Percentiles rank a stretch among this genome's conserved stretches.
phyloP scores from a whole-genome alignment of 2,888 invertebrate species.

The Mesorhabditis sp. region DNA sequence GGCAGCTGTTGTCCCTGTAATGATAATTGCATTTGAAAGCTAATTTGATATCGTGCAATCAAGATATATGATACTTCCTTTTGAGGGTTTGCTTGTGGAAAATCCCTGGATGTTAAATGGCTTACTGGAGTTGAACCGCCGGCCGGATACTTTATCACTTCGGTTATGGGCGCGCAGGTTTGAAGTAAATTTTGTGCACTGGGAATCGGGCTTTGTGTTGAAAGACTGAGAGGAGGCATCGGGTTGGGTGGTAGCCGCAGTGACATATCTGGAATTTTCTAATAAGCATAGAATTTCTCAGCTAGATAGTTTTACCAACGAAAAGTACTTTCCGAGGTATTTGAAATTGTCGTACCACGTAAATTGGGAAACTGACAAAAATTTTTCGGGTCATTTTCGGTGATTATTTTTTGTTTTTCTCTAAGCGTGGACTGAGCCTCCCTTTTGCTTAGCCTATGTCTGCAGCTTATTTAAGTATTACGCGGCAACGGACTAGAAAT shows the following conservation, averaged over 20 bases:
- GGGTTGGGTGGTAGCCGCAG: constrained; percentile 1
- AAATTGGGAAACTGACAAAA: no score
- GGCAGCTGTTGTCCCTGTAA: constrained; percentile 14
- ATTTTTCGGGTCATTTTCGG: no score
- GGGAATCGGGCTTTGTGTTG: background rate
- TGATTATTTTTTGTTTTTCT: no score
- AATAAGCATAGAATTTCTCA: no score
- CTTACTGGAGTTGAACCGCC: background rate
- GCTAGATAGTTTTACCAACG: no score
- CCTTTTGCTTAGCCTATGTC: no score
- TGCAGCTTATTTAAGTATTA: no score
- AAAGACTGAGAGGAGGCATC: background rate
- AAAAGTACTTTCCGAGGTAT: background rate
- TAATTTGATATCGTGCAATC: background rate
- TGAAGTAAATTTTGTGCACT: background rate
- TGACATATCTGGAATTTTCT: constrained; percentile 5
- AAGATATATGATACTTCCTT: background rate
- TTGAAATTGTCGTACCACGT: background rate
- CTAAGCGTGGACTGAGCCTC: no score
- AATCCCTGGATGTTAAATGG: background rate
- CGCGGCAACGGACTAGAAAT: no score
- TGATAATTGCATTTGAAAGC: constrained; percentile 1
- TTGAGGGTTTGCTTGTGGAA: background rate
- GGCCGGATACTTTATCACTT: background rate
- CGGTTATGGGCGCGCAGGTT: background rate